These are phyloP conservation scores for Agriopis leucophaearia DNA, from an alignment of 2,888 invertebrate genomes.

Conservation along the genomic window DNA sequence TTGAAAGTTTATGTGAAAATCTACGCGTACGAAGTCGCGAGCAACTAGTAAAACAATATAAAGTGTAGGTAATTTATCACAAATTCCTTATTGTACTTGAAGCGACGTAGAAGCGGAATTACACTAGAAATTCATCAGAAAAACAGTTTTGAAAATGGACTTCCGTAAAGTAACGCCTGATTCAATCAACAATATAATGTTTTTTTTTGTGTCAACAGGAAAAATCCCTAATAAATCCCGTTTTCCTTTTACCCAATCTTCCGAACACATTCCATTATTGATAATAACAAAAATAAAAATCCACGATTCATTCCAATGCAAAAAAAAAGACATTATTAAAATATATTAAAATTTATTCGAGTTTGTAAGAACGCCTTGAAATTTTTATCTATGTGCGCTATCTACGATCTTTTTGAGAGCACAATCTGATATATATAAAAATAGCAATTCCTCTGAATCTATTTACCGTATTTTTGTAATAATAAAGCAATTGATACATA, in stretches of 20 bases:
- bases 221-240: neutral
- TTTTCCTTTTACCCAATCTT: slow-evolving; percentile 23
- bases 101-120: no score
- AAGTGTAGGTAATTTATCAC: no score
- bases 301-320: slow-evolving; percentile 39
- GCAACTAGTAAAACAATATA: no score
- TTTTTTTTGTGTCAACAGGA: slow-evolving; percentile 20
- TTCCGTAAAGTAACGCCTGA: no score
- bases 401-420: slow-evolving; percentile 21
- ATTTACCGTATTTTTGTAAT: slow-evolving; percentile 2
- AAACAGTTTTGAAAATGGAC: no score
- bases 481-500: neutral
- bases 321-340: slow-evolving; percentile 20
- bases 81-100: no score
- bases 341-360: slow-evolving; percentile 14
- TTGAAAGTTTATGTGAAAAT: no score
- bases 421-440: slow-evolving; percentile 19
- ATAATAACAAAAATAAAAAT: slow-evolving; percentile 29
- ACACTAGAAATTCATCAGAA: no score
- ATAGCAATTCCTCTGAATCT: neutral
- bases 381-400: slow-evolving; percentile 11
- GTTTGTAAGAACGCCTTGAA: slow-evolving; percentile 2
- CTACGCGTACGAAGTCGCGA: no score
- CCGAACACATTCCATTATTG: slow-evolving; percentile 31
- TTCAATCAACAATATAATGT: no score